These are phyloP conservation scores for Glaucopsyche alexis DNA, from an alignment of 2,888 invertebrate genomes.

Conservation along the genomic window DNA sequence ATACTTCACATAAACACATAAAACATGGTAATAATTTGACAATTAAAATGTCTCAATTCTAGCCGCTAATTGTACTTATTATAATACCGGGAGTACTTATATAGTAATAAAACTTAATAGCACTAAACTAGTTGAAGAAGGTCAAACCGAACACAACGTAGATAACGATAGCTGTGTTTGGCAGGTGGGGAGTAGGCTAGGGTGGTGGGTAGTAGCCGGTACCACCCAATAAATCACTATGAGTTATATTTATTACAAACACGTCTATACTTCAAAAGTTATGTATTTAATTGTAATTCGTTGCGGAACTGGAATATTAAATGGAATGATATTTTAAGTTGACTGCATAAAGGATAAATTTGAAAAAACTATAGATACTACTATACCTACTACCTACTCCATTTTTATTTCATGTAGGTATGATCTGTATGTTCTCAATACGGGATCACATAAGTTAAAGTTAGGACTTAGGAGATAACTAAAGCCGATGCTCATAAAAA, in stretches of 20 bases:
- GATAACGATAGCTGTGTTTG: slow-evolving; percentile 23
- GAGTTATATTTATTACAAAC: slow-evolving; percentile 16
- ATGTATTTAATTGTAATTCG: slow-evolving; percentile 4
- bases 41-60: slow-evolving; percentile 1
- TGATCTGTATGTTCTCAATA: background rate
- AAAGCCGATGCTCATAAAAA: too few relatives aligned
- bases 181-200: slow-evolving; percentile 15
- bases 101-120: slow-evolving; percentile 17
- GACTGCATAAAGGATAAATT: background rate
- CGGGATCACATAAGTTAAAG: too few relatives aligned
- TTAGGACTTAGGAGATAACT: too few relatives aligned
- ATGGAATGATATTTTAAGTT: background rate
- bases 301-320: slow-evolving; percentile 10
- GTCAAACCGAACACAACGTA: background rate
- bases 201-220: slow-evolving; percentile 29
- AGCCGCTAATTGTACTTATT: background rate
- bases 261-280: slow-evolving; percentile 1
- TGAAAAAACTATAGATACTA: background rate
- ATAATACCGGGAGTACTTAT: slow-evolving; percentile 9
- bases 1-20: background rate
- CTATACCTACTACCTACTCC: too few relatives aligned
- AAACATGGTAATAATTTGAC: slow-evolving; percentile 12
- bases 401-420: background rate
- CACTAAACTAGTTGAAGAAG: background rate
- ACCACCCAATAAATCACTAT: slow-evolving; percentile 27